Base-by-base conservation (phyloP, 2,113 vertebrate species). In the Ramphastos sulfuratus region DNA sequence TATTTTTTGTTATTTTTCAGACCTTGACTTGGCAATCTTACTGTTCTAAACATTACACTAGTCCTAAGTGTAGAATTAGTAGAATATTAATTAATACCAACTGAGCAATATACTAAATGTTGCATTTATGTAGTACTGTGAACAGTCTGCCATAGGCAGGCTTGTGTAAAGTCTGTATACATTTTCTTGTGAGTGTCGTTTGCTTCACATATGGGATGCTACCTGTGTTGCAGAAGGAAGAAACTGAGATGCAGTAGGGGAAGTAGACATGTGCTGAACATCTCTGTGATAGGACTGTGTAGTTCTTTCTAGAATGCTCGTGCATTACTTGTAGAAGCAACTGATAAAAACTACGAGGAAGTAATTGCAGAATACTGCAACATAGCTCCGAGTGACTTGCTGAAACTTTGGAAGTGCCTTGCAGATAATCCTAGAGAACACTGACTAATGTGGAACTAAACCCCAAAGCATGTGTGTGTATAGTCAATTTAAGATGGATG, bases 281-380 rank as follows among this genome's bases (percentile, higher is more conserved):
- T 63, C 31, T n/a, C 39, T 5, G 1, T 23, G 0, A 0, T 35
- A 4, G 6, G 11, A 80, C 15, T 15, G 39, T 7, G 14, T 59
- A 63, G 39, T 46, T 79, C 35, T 27, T 83, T 35, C 11, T 59
- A 42, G 54, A 33, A 82, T 60, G n/a, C 3, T 9, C 28, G 25
- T 65, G 23, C 10, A 12, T 80, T 42, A 44, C 13, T 27, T 65
- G 5, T 12, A 50, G 30, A 77, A 82, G 16, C 11, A 48, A 18
- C 5, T 33, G 56, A 58, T 71, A 24, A 35, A 66, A 77, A 30
- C 17, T 12, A 61, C 14, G 63, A 50, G 55, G 59, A 66, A 31
- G 33, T 16, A 52, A 48, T 39, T 88, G n/a, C 24, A 71, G 42
- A 86, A 21, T 59, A 65, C 20, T 64, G 28, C 48, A 12, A 4